A percentile compares a stretch with the other conserved stretches of the same genome.
These are phyloP conservation scores for Ephestia elutella DNA, from an alignment of 1,140 invertebrate genomes.

Conservation along the genomic window DNA sequence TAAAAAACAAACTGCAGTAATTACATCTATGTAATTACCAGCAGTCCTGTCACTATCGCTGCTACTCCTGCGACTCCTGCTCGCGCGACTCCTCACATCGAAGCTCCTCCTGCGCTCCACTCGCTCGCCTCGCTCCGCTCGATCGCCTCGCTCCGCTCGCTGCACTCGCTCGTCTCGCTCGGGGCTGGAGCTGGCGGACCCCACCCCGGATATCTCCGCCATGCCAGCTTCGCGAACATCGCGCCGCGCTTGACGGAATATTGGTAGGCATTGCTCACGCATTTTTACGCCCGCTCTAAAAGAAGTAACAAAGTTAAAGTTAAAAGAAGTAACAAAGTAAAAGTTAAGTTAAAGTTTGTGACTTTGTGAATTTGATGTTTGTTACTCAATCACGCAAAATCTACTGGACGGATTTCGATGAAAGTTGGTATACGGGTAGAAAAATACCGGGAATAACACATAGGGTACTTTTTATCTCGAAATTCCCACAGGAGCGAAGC, in stretches of 20 bases:
- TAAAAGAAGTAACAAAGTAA: no score
- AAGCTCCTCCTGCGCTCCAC: slow-evolving; percentile 3
- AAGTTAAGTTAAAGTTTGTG: no score
- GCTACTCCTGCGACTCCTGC: slow-evolving; percentile 15
- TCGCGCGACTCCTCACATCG: background rate
- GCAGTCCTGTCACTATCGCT: slow-evolving; percentile 40
- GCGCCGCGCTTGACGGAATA: slow-evolving; percentile 85
- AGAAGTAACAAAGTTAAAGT: no score
- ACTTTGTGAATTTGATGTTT: no score
- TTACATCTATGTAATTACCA: slow-evolving; percentile 18
- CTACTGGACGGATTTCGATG: no score
- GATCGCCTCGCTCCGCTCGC: no score
- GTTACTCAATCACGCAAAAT: no score
- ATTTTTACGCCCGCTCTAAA: slow-evolving; percentile 87
- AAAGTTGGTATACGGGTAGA: no score
- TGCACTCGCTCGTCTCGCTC: slow-evolving; percentile 12
- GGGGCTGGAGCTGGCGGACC: slow-evolving; percentile 21
- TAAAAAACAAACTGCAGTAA: background rate
- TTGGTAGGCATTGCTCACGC: slow-evolving; percentile 85
- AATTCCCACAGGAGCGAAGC: no score
- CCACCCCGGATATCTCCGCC: slow-evolving; percentile 32
- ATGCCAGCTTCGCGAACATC: slow-evolving; percentile 81
- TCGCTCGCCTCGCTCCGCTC: no score
- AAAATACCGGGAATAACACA: no score
- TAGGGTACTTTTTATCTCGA: no score